Evolutionary conservation across 2,113 vertebrate genomes (phyloP), one percentile per base, ranked within the genome.

Genomic region (Sebastes schlegelii): DNA sequence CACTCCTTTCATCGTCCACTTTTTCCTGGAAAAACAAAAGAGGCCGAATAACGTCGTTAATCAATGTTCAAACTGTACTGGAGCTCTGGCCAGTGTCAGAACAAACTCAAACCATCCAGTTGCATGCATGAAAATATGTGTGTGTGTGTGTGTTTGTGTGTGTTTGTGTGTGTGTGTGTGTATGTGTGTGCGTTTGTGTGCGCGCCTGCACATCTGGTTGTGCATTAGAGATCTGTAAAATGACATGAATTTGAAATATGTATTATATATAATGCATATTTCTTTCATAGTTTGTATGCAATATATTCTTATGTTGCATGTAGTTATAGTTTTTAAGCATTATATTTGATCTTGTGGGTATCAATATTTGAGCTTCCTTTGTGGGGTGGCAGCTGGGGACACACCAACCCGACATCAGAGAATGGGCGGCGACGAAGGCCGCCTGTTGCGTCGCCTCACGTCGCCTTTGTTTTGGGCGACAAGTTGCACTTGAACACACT

Each of bases 1-100:
- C 98, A 0, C 98, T 99, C 66, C 98, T 94, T 73, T 97, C 98
- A 0, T 99, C 98, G 64, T 99, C 96, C 64, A 98, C 96, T 23
- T 93, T 95, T 84, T 95, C 95, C 95, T 96, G 63, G 2, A 34
- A 62, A 67, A 74, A 60, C 45, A 46, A 13, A 49, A 52, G 5
- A 21, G 40, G 16, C 7, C 1, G n/a, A 83, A 70, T 76, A 10
- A 45, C 0, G 0, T 74, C 34, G 55, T 71, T n/a, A 81, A 82
- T 87, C 69, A 73, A 45, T 40, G 12, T 57, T 80, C 12, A 65
- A 66, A 49, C 45, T 64, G 49, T 40, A 19, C 54, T 66, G 71
- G 40, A 73, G 62, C 71, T 80, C 73, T 81, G 65, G 61, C 7
- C 49, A 57, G 57, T 73, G 21, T 81, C 67, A 83, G 45, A 74